Evolutionary conservation across 2,888 invertebrate species (phyloP).

Genomic region (Eupithecia centaureata): DNA sequence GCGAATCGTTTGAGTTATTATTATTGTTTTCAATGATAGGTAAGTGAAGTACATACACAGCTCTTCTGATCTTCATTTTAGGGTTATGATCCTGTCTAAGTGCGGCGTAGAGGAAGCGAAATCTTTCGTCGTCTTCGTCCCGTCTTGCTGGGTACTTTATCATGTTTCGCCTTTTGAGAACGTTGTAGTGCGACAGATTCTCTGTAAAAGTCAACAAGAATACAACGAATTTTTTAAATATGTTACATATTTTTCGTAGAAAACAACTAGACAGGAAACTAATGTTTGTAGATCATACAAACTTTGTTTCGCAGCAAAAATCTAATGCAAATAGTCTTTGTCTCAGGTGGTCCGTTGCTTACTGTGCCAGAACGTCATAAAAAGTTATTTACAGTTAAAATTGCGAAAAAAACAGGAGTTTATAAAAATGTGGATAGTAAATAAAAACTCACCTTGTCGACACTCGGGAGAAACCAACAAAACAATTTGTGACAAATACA

Average conservation of each 20-base stretch:
- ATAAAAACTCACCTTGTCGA: slow-evolving; percentile 57
- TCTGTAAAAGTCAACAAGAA: slow-evolving; percentile 46
- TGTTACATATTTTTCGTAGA: too few species aligned
- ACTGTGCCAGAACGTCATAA: too few species aligned
- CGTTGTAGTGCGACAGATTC: slow-evolving; percentile 49
- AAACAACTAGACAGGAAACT: too few species aligned
- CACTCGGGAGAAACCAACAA: slow-evolving; percentile 77
- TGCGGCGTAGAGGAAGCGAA: slow-evolving; percentile 58
- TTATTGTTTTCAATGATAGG: too few species aligned
- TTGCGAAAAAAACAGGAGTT: too few species aligned
- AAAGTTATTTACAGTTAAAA: too few species aligned
- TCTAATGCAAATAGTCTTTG: not conserved
- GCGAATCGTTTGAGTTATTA: too few species aligned
- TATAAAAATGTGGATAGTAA: too few species aligned
- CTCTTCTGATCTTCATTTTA: slow-evolving; percentile 79
- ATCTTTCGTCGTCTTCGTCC: slow-evolving; percentile 46
- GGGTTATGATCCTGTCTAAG: slow-evolving; percentile 66
- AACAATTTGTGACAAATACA: slow-evolving; percentile 75
- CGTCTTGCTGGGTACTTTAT: slow-evolving; percentile 50
- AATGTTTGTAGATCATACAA: too few species aligned
- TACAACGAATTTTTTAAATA: not conserved
- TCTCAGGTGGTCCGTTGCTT: too few species aligned
- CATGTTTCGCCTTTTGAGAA: slow-evolving; percentile 58
- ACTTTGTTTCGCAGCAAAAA: too few species aligned
- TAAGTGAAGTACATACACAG: slow-evolving; percentile 69